These are phyloP conservation scores for Clinocottus analis DNA, from an alignment of 2,113 vertebrate genomes.

Conservation along the genomic window DNA sequence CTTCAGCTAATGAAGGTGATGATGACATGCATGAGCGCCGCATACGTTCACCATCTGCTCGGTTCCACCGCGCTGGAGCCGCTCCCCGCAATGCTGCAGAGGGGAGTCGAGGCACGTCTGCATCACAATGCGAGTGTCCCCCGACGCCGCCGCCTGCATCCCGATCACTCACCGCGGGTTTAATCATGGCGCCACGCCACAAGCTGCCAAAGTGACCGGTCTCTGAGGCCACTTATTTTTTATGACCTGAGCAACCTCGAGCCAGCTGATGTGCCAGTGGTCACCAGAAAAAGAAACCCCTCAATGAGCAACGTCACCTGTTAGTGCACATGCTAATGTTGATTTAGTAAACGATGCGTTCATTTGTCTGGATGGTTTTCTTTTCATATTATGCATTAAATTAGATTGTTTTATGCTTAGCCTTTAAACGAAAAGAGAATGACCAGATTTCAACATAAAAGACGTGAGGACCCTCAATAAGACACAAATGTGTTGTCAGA, in stretches of 20 bases:
- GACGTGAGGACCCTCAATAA: neutral
- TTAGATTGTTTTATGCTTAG: neutral
- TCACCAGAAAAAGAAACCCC: slow-evolving; percentile 1
- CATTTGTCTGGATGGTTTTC: neutral
- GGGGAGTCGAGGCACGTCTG: slow-evolving; percentile 60
- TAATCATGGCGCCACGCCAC: slow-evolving; percentile 55
- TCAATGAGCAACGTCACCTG: slow-evolving; percentile 1
- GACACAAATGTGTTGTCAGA: neutral
- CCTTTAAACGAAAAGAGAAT: neutral
- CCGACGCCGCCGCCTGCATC: slow-evolving; percentile 50
- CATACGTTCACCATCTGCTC: slow-evolving; percentile 81
- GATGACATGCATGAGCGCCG: slow-evolving; percentile 76
- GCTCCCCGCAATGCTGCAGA: slow-evolving; percentile 60
- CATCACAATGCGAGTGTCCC: slow-evolving; percentile 43
- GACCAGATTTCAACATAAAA: neutral
- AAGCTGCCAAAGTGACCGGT: slow-evolving; percentile 45
- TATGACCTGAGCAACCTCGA: slow-evolving; percentile 17
- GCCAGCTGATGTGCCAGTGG: neutral
- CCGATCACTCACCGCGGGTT: slow-evolving; percentile 57
- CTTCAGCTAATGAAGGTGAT: slow-evolving; percentile 83
- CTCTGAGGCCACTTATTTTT: slow-evolving; percentile 39
- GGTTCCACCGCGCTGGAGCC: slow-evolving; percentile 63
- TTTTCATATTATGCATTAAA: neutral
- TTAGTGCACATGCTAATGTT: slow-evolving; percentile 12
- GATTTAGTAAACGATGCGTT: neutral